phyloP scores from a whole-genome alignment of 2,113 vertebrate genomes.

The Salminus brasiliensis region DNA sequence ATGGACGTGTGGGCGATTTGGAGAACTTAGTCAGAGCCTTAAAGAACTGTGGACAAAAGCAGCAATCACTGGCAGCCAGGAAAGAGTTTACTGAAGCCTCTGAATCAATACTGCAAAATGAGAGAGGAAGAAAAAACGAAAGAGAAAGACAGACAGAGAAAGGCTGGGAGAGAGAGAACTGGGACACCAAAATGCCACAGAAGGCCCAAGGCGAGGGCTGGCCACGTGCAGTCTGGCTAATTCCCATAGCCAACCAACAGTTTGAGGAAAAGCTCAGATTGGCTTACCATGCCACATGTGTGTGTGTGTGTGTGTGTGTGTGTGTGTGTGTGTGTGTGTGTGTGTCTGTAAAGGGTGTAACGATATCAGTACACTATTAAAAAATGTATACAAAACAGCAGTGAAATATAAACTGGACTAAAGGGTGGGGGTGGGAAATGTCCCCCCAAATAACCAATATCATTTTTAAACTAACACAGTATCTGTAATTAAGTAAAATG shows the following conservation, averaged over 20 bases:
- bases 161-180: neutral
- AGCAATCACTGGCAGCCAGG: constrained; percentile 11
- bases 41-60: constrained; percentile 12
- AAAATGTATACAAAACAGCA: too few species aligned
- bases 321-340: too few species aligned
- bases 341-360: too few species aligned
- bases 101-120: constrained; percentile 4
- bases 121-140: neutral
- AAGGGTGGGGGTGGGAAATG: too few species aligned
- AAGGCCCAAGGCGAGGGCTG: neutral
- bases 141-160: neutral
- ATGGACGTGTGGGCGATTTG: constrained; percentile 4
- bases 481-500: too few species aligned
- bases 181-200: constrained; percentile 2
- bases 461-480: too few species aligned
- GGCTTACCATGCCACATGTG: neutral
- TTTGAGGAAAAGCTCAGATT: neutral
- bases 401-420: too few species aligned
- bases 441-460: too few species aligned
- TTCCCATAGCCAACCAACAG: neutral
- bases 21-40: constrained; percentile 9
- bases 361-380: too few species aligned
- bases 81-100: neutral
- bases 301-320: neutral
- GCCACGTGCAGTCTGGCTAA: neutral